These are phyloP conservation scores for Ricordea florida DNA, from an alignment of 92 coral and sea anemone species.

Conservation along the genomic window DNA sequence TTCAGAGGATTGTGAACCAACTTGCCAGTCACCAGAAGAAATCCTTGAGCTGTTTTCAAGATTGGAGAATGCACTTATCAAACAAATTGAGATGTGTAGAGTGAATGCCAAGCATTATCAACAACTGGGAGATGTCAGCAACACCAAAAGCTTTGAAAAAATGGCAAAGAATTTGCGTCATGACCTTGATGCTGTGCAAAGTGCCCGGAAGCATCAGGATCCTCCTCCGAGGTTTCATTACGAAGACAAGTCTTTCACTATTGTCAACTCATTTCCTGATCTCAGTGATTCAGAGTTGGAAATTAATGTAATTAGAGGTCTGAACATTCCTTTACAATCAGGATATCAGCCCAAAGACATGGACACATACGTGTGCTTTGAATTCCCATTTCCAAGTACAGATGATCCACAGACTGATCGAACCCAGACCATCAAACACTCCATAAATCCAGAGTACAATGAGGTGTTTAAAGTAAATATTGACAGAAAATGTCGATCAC, in stretches of 20 bases:
- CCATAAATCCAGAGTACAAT: conserved; percentile 91
- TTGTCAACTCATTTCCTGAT: conserved; percentile 93
- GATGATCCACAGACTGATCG: conserved; percentile 91
- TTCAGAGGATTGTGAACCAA: conserved; percentile 65
- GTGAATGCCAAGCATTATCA: conserved; percentile 86
- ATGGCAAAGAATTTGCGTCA: conserved; percentile 84
- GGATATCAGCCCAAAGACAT: conserved; percentile 94
- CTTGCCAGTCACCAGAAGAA: conserved; percentile 81
- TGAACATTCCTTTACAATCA: conserved; percentile 94
- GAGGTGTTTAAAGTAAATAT: conserved; percentile 91
- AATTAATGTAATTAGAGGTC: conserved; percentile 73
- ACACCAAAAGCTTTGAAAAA: conserved; percentile 92
- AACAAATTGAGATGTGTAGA: conserved; percentile 98
- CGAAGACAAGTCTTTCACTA: conserved; percentile 88
- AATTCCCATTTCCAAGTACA: conserved; percentile 95
- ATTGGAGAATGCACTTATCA: conserved; percentile 90
- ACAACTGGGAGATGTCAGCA: conserved; percentile 84
- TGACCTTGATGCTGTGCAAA: conserved; percentile 89
- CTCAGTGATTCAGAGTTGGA: conserved; percentile 92
- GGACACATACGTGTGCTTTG: conserved; percentile 87
- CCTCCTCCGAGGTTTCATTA: conserved; percentile 95
- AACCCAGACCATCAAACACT: conserved; percentile 83
- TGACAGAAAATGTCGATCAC: conserved; percentile 90
- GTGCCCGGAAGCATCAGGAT: conserved; percentile 88
- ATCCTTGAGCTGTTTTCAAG: conserved; percentile 84